A percentile compares a stretch with the other conserved stretches of the same genome.
Conservation (phyloP, 2,113 vertebrate genomes). For the Pycnonotus jocosus region DNA sequence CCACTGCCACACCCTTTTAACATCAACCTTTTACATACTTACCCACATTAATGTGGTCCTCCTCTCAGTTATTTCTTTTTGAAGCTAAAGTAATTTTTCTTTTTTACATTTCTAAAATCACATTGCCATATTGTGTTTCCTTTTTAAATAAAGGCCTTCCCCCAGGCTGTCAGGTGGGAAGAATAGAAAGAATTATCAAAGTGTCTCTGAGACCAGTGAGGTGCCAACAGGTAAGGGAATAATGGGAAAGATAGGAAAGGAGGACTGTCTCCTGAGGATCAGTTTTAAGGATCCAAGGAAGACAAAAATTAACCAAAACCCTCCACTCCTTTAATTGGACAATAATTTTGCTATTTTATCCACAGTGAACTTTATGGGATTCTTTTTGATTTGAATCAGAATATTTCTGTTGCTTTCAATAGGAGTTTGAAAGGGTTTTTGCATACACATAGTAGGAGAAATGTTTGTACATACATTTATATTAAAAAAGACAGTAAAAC, state of each 20-base stretch:
- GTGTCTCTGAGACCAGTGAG: background rate
- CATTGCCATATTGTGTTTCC: background rate
- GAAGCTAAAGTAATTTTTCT: background rate
- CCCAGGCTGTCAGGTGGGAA: background rate
- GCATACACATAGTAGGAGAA: background rate
- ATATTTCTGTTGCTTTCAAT: background rate
- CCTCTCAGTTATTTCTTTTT: background rate
- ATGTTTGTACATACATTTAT: background rate
- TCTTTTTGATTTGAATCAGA: background rate
- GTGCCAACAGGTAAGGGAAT: background rate
- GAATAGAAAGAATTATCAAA: background rate
- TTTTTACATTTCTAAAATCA: background rate
- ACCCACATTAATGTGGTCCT: background rate
- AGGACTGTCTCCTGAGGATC: background rate
- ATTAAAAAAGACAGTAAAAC: background rate
- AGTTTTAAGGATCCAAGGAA: background rate
- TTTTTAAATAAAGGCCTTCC: background rate
- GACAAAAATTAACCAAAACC: background rate
- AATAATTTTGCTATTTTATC: background rate
- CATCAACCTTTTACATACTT: background rate
- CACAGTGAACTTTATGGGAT: background rate
- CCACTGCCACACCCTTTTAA: background rate
- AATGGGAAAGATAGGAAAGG: background rate
- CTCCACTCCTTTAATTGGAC: background rate
- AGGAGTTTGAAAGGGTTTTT: background rate